Base-by-base conservation (phyloP, 35 echinoderm and acorn worm genomes). In the Heliocidaris erythrogramma region DNA sequence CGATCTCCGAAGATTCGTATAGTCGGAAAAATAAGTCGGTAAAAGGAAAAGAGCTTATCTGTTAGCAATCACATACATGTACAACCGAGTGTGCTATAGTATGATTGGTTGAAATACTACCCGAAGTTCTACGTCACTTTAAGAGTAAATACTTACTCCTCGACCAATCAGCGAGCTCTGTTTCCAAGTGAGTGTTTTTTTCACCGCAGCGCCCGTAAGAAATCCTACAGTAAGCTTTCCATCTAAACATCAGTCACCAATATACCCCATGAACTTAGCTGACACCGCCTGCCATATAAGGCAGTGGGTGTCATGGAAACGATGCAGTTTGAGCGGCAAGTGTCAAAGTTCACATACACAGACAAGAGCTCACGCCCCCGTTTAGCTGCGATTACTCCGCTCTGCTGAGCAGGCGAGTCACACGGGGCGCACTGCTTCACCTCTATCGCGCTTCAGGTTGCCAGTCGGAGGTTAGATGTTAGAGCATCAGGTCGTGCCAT, bases 281-380 rank as follows among this genome's bases (percentile, higher is more conserved):
- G 98, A 99, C 98, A 97, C 94, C 95, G 94, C 90, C 90, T 93
- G 93, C 97, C 97, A 96, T 97, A 99, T 97, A 97, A 95, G 98
- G 98, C 93, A 97, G 96, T 94, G 92, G 94, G 60, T 96, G 96
- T 96, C 98, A 97, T 99, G 95, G 96, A 94, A 99, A 99, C 98
- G 91, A 94, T 90, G 96, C 96, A 97, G 95, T 96, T 94, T 95
- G 95, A 96, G 96, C 93, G 93, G 96, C 52, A 47, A 95, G 98
- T 97, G 98, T 99, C 98, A 99, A 95, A 97, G 98, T 99, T 99
- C 98, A 99, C 95, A 97, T 96, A 99, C 90, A 97, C 98, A 97
- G 97, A 96, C 97, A 95, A 90, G 92, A 95, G 94, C 97, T 95
- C 96, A 99, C 98, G 96, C 97, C 98, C 98, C 98, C 94, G 93